Evolutionary conservation across 2,113 vertebrate genomes (phyloP), one percentile per base, ranked within the genome.

Genomic region (Hippoglossus stenolepis): DNA sequence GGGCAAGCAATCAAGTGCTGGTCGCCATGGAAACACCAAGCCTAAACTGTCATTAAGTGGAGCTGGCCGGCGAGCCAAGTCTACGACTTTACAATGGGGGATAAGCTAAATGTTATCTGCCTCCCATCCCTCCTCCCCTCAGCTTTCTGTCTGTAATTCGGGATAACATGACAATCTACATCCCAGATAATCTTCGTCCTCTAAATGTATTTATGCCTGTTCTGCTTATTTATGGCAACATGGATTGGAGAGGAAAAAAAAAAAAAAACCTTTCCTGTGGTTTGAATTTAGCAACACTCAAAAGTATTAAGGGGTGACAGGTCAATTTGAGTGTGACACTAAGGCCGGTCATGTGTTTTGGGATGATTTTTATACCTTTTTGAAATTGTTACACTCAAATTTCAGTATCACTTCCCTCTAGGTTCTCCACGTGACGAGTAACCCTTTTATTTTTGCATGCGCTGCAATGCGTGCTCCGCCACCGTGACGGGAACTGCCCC

Each of bases 1-100:
- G 79, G 85, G 81, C 85, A 85, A 88, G 91, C 91, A 93, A 94
- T 94, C 91, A 94, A 92, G 87, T 82, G 66, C 72, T 78, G 74
- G 94, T 94, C 73, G 87, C 62, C 86, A 92, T 90, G 87, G 89
- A 73, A 93, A 93, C 90, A 64, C 54, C 79, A 90, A 87, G 83
- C 87, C 85, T 88, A 82, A 85, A 87, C 83, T 91, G 88, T 93
- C 83, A 93, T 94, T 94, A 93, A 90, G 84, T 80, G 71, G 88
- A 88, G 86, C 90, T 49, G 79, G 82, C 82, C 79, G 78, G 77
- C 83, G 65, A 83, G 90, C 90, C 87, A 85, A 90, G 87, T 79
- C 83, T 85, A 80, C 74, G 87, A 86, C 89, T 88, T 74, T 83
- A 85, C 87, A 91, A 79, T 80, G 65, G 79, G 85, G 84, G 11